A percentile compares a stretch with the other conserved stretches of the same genome.
These are phyloP conservation scores for Drosophila sproati DNA, from an alignment of 1,140 invertebrate species.

Conservation along the genomic window DNA sequence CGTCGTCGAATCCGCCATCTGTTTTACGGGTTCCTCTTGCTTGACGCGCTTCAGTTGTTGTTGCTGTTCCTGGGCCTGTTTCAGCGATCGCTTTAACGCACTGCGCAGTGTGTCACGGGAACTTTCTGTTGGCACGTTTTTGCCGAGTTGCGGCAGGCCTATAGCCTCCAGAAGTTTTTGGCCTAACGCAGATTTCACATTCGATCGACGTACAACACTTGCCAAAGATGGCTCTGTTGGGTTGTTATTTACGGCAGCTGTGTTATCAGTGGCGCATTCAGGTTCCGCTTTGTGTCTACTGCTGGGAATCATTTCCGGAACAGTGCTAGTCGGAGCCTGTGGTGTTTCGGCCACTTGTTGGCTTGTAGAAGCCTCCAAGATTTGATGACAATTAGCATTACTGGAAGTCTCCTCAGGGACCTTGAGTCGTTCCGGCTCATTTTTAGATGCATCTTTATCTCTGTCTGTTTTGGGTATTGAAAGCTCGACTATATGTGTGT, in stretches of 20 bases:
- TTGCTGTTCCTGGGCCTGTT: slow-evolving; percentile 77
- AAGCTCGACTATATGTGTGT: background rate
- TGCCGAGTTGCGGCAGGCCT: slow-evolving; percentile 61
- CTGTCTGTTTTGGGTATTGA: background rate
- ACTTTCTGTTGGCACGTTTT: slow-evolving; percentile 50
- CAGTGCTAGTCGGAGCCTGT: slow-evolving; percentile 66
- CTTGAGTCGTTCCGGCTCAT: slow-evolving; percentile 2
- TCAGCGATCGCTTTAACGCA: slow-evolving; percentile 74
- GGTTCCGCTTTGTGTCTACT: slow-evolving; percentile 2
- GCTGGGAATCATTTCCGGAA: slow-evolving; percentile 36
- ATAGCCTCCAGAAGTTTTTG: slow-evolving; percentile 79
- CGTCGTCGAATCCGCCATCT: slow-evolving; percentile 72
- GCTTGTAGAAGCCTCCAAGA: background rate
- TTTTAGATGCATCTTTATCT: slow-evolving; percentile 4
- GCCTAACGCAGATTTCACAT: slow-evolving; percentile 66
- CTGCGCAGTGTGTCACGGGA: slow-evolving; percentile 66
- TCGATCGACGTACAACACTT: slow-evolving; percentile 45
- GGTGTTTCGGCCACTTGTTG: slow-evolving; percentile 18
- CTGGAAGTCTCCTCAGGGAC: background rate
- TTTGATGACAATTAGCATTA: background rate
- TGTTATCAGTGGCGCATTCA: slow-evolving; percentile 6
- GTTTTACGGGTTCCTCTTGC: slow-evolving; percentile 64
- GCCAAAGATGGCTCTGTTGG: slow-evolving; percentile 4
- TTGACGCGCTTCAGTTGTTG: slow-evolving; percentile 71
- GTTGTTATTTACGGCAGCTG: slow-evolving; percentile 2